Percentiles rank a stretch among this genome's conserved stretches.
phyloP scores from a whole-genome alignment of 2,888 invertebrate genomes.

The Copidosoma aretas region DNA sequence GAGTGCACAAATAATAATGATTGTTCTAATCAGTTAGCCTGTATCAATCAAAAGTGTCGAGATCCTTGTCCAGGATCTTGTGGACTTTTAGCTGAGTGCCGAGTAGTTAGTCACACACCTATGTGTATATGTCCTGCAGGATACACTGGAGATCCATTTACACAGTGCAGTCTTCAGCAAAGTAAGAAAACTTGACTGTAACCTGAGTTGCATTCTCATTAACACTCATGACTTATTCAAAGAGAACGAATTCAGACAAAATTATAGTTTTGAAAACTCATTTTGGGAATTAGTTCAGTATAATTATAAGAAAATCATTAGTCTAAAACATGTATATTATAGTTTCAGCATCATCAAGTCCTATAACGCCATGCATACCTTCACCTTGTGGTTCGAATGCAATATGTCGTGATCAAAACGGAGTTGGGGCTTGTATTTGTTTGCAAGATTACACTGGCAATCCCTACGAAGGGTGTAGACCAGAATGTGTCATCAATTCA shows the following conservation, averaged over 20 bases:
- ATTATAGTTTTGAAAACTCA: no score
- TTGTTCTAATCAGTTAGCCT: constrained; percentile 69
- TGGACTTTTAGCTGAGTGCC: constrained; percentile 70
- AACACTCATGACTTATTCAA: no score
- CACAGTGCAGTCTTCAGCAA: constrained; percentile 52
- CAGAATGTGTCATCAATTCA: constrained; percentile 80
- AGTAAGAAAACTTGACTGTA: constrained; percentile 7
- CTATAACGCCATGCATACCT: constrained; percentile 58
- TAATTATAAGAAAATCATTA: no score
- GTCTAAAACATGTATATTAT: background rate
- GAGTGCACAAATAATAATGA: constrained; percentile 77
- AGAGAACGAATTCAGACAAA: no score
- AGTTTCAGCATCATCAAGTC: background rate
- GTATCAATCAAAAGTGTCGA: constrained; percentile 71
- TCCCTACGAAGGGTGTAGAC: constrained; percentile 73
- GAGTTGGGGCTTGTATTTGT: constrained; percentile 57
- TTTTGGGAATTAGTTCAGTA: no score
- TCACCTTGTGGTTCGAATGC: constrained; percentile 83
- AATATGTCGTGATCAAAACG: constrained; percentile 64
- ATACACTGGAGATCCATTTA: constrained; percentile 79
- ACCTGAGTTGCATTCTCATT: background rate
- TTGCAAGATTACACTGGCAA: constrained; percentile 60
- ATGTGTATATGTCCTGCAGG: constrained; percentile 76
- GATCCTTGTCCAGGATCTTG: constrained; percentile 81
- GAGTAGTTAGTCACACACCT: constrained; percentile 76